Conservation (phyloP, 1,140 invertebrate genomes). For the Protaetia brevitarsis region DNA sequence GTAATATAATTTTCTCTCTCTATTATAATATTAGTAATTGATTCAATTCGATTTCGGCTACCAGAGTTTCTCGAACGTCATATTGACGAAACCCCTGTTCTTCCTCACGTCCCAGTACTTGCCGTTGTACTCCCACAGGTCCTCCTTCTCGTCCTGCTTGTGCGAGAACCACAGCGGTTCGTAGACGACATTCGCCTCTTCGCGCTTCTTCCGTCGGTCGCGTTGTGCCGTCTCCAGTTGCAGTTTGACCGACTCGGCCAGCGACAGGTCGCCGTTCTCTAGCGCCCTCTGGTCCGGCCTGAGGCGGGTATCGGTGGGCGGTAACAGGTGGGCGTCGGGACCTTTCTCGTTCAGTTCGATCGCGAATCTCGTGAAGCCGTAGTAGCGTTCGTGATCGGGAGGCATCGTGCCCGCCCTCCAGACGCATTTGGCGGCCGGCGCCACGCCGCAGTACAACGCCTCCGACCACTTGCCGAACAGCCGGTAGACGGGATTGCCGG, state of each 20-base stretch:
- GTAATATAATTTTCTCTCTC: too few relatives aligned
- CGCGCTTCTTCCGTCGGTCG: slow-evolving; percentile 61
- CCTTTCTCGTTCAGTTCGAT: slow-evolving; percentile 82
- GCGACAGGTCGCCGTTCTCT: slow-evolving; percentile 72
- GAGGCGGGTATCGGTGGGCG: slow-evolving; percentile 70
- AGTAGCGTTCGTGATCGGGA: slow-evolving; percentile 75
- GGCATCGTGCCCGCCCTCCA: slow-evolving; percentile 80
- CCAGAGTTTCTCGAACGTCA: slow-evolving; percentile 56
- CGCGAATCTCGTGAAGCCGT: slow-evolving; percentile 82
- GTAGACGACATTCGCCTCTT: slow-evolving; percentile 55
- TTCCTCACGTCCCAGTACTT: slow-evolving; percentile 58
- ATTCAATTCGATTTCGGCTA: too few relatives aligned
- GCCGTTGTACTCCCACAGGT: slow-evolving; percentile 62
- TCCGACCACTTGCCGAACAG: slow-evolving; percentile 82
- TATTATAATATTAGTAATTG: too few relatives aligned
- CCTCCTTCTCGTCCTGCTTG: slow-evolving; percentile 51
- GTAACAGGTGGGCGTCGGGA: slow-evolving; percentile 61
- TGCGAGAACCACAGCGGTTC: slow-evolving; percentile 61
- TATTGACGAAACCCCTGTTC: slow-evolving; percentile 58
- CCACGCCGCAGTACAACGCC: slow-evolving; percentile 71
- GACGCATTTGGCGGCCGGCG: slow-evolving; percentile 67
- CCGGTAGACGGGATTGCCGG: slow-evolving; percentile 60
- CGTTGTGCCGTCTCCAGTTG: slow-evolving; percentile 67
- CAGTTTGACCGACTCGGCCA: slow-evolving; percentile 69
- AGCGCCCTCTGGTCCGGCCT: slow-evolving; percentile 60